Conservation (phyloP, 2,888 invertebrate species). For the Scotopteryx bipunctaria region DNA sequence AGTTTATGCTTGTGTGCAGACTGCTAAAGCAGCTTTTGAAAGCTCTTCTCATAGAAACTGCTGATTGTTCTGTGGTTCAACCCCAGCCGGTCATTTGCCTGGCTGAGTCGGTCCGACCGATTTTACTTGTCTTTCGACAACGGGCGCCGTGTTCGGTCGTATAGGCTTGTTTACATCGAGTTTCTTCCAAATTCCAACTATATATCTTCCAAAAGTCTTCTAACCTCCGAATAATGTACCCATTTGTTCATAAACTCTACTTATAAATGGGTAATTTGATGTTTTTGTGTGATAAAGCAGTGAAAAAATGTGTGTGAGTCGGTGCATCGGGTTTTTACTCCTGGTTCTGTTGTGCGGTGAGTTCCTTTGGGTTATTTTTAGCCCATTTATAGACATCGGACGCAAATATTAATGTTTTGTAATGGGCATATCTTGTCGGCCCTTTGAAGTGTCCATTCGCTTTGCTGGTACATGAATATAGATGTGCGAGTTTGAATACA, state of each 20-base stretch:
- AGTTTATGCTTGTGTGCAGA: conserved; percentile 33
- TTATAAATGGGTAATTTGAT: conserved; percentile 31
- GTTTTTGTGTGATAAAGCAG: conserved; percentile 54
- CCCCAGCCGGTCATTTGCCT: conserved; percentile 37
- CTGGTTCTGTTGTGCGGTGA: conserved; percentile 72
- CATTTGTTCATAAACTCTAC: conserved; percentile 27
- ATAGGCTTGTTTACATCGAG: conserved; percentile 48
- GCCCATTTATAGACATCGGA: conserved; percentile 60
- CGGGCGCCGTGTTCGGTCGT: conserved; percentile 45
- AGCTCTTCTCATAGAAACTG: conserved; percentile 40
- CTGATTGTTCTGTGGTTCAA: conserved; percentile 18
- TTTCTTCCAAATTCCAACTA: conserved; percentile 49
- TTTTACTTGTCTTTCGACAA: conserved; percentile 49
- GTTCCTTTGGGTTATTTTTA: conserved; percentile 57
- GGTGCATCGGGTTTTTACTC: conserved; percentile 48
- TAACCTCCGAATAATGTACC: conserved; percentile 52
- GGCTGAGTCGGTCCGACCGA: not conserved
- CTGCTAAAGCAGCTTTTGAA: conserved; percentile 45
- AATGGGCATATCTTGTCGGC: conserved; percentile 47
- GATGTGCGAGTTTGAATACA: conserved; percentile 1
- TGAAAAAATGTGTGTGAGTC: conserved; percentile 65
- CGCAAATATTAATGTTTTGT: conserved; percentile 66
- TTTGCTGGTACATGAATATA: conserved; percentile 3
- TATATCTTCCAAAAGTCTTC: conserved; percentile 47
- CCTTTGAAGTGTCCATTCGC: conserved; percentile 44